Base-by-base conservation (phyloP, 2,113 vertebrate species). In the Heterotis niloticus region DNA sequence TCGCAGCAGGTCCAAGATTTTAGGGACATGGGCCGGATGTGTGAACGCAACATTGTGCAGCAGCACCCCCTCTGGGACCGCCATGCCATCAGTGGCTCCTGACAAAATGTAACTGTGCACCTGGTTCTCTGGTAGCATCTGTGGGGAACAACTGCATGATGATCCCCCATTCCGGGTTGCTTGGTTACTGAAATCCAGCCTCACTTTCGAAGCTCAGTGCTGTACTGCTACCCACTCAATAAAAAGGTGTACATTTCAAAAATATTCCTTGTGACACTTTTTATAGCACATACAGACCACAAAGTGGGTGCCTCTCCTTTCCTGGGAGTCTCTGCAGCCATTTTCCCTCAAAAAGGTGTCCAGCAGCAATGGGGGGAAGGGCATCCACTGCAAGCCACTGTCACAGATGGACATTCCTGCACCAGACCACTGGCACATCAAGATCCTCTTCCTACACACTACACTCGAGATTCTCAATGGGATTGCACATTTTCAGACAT, bases 1-100 rank as follows among this genome's bases (percentile, higher is more conserved):
- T 3, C 93, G 90, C 56, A 96, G 90, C 82, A 94, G 72, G 75
- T 93, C 89, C 88, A 95, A 87, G 5, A 95, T 3, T 0, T 67
- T 72, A 10, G 93, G 92, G 51, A 97, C 89, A 0, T 93, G 92
- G 28, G 90, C 87, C 0, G 93, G 93, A 56, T 94, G 92, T 34
- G 85, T 91, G 84, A 97, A 95, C 24, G 93, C 92, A 81, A 96
- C 82, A 17, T 87, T 87, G 80, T 80, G 89, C 84, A 94, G 80
- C 28, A 91, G 76, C 1, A 89, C 64, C 44, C 88, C 94, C 64
- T 68, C 79, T 74, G 87, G 83, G 7, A 76, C 17, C 0, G 82
- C 78, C 20, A 7, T 59, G 26, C 78, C 67, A 89, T 90, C 90
- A 23, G 79, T 78, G 75, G 78, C 72, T 80, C 85, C 84, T 76